Evolutionary conservation across 2,113 vertebrate species (phyloP).

Genomic region (Micronisus gabar): DNA sequence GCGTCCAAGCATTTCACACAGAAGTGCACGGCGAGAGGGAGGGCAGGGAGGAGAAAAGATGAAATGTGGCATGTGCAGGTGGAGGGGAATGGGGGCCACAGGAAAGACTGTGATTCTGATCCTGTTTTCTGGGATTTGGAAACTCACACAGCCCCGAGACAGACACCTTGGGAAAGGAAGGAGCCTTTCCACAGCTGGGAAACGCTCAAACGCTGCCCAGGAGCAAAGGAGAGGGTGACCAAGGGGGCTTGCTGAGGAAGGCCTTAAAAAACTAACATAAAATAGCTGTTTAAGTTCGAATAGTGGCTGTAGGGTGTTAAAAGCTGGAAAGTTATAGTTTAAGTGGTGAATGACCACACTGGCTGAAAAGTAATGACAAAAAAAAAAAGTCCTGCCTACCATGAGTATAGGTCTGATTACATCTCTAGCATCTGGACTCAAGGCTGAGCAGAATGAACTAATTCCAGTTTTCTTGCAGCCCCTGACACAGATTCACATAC

Average conservation of each 20-base stretch:
- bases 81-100: neutral
- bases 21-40: rapidly evolving
- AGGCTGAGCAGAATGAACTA: neutral
- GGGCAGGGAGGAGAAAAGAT: neutral
- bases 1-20: neutral
- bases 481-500: neutral
- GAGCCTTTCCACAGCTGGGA: neutral
- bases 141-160: neutral
- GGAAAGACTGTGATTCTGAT: neutral
- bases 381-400: neutral
- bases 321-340: neutral
- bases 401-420: neutral
- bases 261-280: neutral
- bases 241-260: neutral
- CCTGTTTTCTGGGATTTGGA: neutral
- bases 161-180: neutral
- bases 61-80: neutral
- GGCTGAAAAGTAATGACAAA: neutral
- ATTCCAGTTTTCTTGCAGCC: neutral
- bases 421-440: neutral
- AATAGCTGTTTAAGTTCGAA: neutral
- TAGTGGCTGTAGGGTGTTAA: neutral
- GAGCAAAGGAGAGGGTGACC: neutral
- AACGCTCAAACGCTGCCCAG: neutral
- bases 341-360: neutral